Evolutionary conservation across 1,140 invertebrate genomes (phyloP).

Genomic region (Drosophila hydei): DNA sequence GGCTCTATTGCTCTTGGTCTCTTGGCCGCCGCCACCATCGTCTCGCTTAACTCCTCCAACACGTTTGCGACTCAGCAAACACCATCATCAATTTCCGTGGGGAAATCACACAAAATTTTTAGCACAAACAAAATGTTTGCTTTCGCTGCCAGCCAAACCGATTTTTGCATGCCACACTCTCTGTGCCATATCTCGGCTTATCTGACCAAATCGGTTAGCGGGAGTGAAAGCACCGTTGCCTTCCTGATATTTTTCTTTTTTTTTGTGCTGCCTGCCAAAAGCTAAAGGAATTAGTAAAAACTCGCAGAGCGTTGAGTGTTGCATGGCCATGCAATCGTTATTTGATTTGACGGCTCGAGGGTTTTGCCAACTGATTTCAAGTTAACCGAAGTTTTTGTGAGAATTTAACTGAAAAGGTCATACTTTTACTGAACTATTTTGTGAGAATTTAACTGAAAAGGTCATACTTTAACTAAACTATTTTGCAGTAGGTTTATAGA

Average conservation of each 20-base stretch:
- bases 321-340: neutral
- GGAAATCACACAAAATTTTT: slow-evolving; percentile 82
- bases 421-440: neutral
- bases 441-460: too few relatives aligned
- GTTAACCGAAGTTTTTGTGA: neutral
- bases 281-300: slow-evolving; percentile 5
- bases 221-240: neutral
- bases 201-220: neutral
- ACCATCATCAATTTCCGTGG: slow-evolving; percentile 82
- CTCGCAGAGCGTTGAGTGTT: neutral
- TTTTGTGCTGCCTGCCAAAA: slow-evolving; percentile 1
- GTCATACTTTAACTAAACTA: too few relatives aligned
- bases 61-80: slow-evolving; percentile 81
- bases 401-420: neutral
- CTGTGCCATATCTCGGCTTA: slow-evolving; percentile 8
- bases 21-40: slow-evolving; percentile 5
- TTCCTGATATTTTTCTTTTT: neutral
- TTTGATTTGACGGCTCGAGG: slow-evolving; percentile 2
- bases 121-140: slow-evolving; percentile 79
- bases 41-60: slow-evolving; percentile 70
- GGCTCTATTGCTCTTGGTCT: slow-evolving; percentile 36
- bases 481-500: too few relatives aligned
- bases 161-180: slow-evolving; percentile 35
- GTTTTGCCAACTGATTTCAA: neutral
- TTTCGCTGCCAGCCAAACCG: slow-evolving; percentile 34